Evolutionary conservation across 2,888 invertebrate species (phyloP), one percentile per base, ranked within the genome.

Genomic region (Chloroclystis v-ata): DNA sequence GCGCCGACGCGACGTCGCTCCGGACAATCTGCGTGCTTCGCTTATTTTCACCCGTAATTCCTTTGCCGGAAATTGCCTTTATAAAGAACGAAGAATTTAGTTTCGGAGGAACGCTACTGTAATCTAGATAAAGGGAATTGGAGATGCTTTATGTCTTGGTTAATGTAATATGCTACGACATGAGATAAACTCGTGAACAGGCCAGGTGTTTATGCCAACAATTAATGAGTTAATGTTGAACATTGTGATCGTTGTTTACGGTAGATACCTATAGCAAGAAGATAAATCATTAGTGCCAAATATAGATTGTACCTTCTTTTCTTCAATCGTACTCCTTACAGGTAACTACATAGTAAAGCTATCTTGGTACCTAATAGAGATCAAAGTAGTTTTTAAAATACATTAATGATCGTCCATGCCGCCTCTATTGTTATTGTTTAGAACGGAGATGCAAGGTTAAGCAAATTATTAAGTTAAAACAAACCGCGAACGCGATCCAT

Each of bases 21-120:
- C 81, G 83, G 83, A 86, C 86, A 83, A 84, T 86, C 86, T 87
- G 86, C 86, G 86, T 86, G 82, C 82, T 84, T 80, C 81, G 86
- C 85, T 87, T 86, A 85, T 86, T 87, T 86, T 87, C 85, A 77
- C 79, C 78, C 76, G 80, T 85, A 85, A 85, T 83, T 85, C 80
- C 83, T 86, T 82, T 76, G 78, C 75, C 80, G 84, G 85, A 86
- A 86, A 86, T 85, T 86, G 84, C 82, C 83, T 83, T 85, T 85
- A 81, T 83, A 80, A 79, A 82, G 75, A 78, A 82, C 71, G 69
- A 71, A 72, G 72, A 78, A 75, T 80, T 76, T 73, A 72, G 77
- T 75, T 79, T 74, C 61, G 61, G 67, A 70, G 67, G 68, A 68
- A 64, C 47, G 57, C 59, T 61, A 61, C 61, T 60, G 65, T 68